A percentile compares a stretch with the other conserved stretches of the same genome.
These are phyloP conservation scores for Asteroscopus sphinx DNA, from an alignment of 2,888 invertebrate genomes.

Conservation along the genomic window DNA sequence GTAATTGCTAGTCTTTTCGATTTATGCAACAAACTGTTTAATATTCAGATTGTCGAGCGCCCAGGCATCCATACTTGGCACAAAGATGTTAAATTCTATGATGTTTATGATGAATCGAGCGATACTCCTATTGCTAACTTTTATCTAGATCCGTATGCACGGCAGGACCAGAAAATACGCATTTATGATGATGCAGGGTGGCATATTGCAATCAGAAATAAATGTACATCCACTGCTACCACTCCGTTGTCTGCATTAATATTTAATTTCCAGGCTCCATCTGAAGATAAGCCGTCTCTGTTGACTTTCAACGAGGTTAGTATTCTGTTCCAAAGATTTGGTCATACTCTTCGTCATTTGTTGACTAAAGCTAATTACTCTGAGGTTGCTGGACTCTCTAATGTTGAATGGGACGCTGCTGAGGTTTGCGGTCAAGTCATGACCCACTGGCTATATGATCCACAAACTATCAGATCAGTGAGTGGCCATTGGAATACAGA, in stretches of 20 bases:
- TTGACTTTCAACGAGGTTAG: conserved; percentile 94
- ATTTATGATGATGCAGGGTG: conserved; percentile 92
- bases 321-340: conserved; percentile 95
- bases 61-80: conserved; percentile 94
- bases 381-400: conserved; percentile 95
- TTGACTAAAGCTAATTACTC: conserved; percentile 95
- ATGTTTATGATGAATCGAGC: conserved; percentile 92
- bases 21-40: conserved; percentile 94
- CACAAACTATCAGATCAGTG: conserved; percentile 89
- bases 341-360: conserved; percentile 95
- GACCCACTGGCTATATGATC: conserved; percentile 94
- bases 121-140: conserved; percentile 94
- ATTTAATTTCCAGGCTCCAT: conserved; percentile 94
- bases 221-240: conserved; percentile 90
- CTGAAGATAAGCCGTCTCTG: conserved; percentile 91
- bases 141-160: conserved; percentile 95
- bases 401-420: conserved; percentile 98
- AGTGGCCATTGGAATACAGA: conserved; percentile 94
- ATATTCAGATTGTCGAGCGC: conserved; percentile 93
- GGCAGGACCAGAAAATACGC: conserved; percentile 91
- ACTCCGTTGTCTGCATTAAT: conserved; percentile 95
- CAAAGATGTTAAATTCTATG: conserved; percentile 95
- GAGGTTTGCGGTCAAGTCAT: conserved; percentile 95
- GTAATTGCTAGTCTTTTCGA: conserved; percentile 95
- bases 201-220: conserved; percentile 94